phyloP scores from a whole-genome alignment of 2,113 vertebrate species.

The Symphodus melops region DNA sequence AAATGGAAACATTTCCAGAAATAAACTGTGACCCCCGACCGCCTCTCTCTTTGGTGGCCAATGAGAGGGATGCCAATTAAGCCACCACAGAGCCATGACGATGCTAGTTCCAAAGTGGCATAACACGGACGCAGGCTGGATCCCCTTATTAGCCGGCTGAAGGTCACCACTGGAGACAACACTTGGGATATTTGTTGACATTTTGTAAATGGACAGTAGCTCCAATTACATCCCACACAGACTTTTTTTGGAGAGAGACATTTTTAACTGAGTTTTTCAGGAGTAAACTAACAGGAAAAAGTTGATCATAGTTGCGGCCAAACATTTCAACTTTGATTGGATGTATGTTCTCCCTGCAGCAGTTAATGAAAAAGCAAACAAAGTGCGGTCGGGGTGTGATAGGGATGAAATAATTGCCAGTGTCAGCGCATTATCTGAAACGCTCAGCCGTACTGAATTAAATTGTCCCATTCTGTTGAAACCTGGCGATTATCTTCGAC shows the following conservation, averaged over 20 bases:
- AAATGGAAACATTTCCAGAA: neutral
- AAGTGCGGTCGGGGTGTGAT: conserved; percentile 27
- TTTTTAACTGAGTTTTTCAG: conserved; percentile 3
- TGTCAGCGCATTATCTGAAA: conserved; percentile 45
- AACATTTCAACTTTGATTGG: conserved; percentile 25
- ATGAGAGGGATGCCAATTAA: conserved; percentile 45
- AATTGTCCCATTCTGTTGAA: conserved; percentile 56
- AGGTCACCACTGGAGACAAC: conserved; percentile 61
- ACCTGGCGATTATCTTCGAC: conserved; percentile 65
- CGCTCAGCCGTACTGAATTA: conserved; percentile 51
- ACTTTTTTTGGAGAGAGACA: neutral
- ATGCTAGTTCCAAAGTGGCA: conserved; percentile 39
- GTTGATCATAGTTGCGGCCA: neutral
- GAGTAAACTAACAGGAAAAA: neutral
- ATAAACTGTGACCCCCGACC: neutral
- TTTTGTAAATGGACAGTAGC: conserved; percentile 57
- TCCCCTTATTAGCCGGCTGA: conserved; percentile 52
- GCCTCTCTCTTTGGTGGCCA: conserved; percentile 14
- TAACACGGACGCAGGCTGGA: conserved; percentile 18
- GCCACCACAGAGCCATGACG: conserved; percentile 38
- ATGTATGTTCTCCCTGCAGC: conserved; percentile 16
- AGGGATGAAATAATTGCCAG: conserved; percentile 44
- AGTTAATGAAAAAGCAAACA: conserved; percentile 42
- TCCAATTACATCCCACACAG: conserved; percentile 10
- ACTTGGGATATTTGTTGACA: conserved; percentile 74